These are phyloP conservation scores for Tragopan temminckii DNA, from an alignment of 2,797 vertebrate genomes.

Conservation along the genomic window DNA sequence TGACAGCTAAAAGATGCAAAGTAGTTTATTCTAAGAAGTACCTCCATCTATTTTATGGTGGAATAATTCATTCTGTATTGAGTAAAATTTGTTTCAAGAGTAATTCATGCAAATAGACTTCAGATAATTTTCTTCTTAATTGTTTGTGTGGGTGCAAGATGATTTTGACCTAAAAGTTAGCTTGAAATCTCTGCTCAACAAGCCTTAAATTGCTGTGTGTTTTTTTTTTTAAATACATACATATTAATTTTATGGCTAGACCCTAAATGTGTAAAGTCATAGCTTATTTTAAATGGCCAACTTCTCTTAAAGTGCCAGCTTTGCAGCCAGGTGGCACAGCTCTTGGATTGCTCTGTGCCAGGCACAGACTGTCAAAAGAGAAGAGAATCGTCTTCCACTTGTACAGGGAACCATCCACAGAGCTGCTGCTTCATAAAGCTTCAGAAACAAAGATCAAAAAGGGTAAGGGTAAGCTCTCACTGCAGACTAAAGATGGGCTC, in stretches of 20 bases:
- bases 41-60: neutral
- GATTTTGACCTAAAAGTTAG: neutral
- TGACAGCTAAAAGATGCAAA: conserved; percentile 62
- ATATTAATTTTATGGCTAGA: neutral
- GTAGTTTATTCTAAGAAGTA: conserved; percentile 48
- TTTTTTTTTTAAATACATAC: neutral
- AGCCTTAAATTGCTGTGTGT: neutral
- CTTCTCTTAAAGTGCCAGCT: neutral
- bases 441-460: neutral
- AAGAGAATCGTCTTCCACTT: neutral
- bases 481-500: neutral
- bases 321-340: neutral
- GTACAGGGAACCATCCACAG: neutral
- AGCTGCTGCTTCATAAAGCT: neutral
- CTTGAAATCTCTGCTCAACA: conserved; percentile 17
- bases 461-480: neutral
- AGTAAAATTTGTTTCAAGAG: conserved; percentile 48
- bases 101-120: conserved; percentile 29
- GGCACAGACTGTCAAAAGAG: neutral
- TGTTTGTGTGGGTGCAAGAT: conserved; percentile 7
- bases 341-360: neutral
- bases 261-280: neutral
- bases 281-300: neutral
- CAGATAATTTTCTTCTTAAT: conserved; percentile 26
- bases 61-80: conserved; percentile 41